These are phyloP conservation scores for Nymphalis urticae DNA, from an alignment of 2,888 invertebrate genomes.

Conservation along the genomic window DNA sequence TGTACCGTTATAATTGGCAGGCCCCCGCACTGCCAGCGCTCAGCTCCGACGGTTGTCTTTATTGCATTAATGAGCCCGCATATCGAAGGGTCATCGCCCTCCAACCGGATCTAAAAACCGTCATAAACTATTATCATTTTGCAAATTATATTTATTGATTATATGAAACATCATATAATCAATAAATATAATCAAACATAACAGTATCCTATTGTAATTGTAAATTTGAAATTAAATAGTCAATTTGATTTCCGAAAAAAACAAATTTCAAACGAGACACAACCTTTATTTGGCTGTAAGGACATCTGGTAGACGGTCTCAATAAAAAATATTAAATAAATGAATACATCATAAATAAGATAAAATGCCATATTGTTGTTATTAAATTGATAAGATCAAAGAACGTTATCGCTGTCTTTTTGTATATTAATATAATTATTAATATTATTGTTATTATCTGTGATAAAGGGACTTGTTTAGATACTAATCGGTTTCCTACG, in stretches of 20 bases:
- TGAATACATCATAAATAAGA: slow-evolving; percentile 16
- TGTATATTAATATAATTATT: slow-evolving; percentile 13
- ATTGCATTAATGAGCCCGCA: slow-evolving; percentile 66
- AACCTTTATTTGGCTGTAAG: slow-evolving; percentile 16
- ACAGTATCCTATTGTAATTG: not conserved
- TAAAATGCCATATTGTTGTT: slow-evolving; percentile 13
- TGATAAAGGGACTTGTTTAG: not conserved
- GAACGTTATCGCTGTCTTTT: slow-evolving; percentile 6
- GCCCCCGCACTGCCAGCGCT: slow-evolving; percentile 45
- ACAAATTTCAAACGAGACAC: not conserved
- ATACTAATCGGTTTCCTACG: too few relatives aligned
- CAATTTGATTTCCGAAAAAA: not conserved
- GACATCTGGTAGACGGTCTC: slow-evolving; percentile 22
- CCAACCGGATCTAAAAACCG: slow-evolving; percentile 48
- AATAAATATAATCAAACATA: too few relatives aligned
- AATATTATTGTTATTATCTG: not conserved
- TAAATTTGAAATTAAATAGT: not conserved
- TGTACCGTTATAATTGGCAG: slow-evolving; percentile 53
- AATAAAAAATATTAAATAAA: slow-evolving; percentile 13
- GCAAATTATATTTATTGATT: slow-evolving; percentile 16
- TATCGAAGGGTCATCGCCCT: slow-evolving; percentile 57
- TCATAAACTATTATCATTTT: slow-evolving; percentile 23
- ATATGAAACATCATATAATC: too few relatives aligned
- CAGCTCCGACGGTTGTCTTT: slow-evolving; percentile 52
- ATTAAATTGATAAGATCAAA: slow-evolving; percentile 16